Conservation (phyloP, 2,888 invertebrate species). For the Sipha maydis region DNA sequence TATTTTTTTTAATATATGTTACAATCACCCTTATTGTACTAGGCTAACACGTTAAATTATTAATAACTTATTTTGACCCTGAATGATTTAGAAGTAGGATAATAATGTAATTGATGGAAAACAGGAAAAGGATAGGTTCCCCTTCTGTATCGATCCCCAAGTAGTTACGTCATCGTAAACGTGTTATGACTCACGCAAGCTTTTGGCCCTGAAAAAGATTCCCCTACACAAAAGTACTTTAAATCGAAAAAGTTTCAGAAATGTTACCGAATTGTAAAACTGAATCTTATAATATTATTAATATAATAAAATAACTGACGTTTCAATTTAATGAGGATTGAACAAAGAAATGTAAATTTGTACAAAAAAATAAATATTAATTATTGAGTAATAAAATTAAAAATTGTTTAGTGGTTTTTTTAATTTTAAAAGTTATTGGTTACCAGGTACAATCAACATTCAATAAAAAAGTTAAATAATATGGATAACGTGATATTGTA, state of each 20-base stretch:
- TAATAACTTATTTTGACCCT: conserved; percentile 32
- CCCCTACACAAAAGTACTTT: conserved; percentile 21
- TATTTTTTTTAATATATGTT: conserved; percentile 27
- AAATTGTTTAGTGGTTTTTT: background rate
- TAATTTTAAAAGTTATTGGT: background rate
- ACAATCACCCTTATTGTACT: conserved; percentile 32
- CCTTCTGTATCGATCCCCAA: conserved; percentile 48
- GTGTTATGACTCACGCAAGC: conserved; percentile 47
- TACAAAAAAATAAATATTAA: background rate
- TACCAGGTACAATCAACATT: conserved; percentile 6
- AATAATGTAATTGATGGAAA: conserved; percentile 39
- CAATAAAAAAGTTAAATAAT: no score
- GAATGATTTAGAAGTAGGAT: conserved; percentile 15
- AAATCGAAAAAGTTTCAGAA: conserved; percentile 6
- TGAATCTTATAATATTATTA: background rate
- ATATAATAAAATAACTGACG: background rate
- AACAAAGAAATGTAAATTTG: background rate
- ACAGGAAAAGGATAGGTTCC: conserved; percentile 35
- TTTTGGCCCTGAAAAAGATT: conserved; percentile 54
- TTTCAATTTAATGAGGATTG: background rate
- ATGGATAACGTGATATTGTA: no score
- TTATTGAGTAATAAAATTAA: background rate
- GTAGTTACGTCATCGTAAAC: conserved; percentile 50
- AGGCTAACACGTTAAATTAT: conserved; percentile 22
- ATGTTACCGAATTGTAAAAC: background rate